Percentiles rank a stretch among this genome's conserved stretches.
Evolutionary conservation across 2,113 vertebrate genomes (phyloP).

Genomic region (Cheilinus undulatus): DNA sequence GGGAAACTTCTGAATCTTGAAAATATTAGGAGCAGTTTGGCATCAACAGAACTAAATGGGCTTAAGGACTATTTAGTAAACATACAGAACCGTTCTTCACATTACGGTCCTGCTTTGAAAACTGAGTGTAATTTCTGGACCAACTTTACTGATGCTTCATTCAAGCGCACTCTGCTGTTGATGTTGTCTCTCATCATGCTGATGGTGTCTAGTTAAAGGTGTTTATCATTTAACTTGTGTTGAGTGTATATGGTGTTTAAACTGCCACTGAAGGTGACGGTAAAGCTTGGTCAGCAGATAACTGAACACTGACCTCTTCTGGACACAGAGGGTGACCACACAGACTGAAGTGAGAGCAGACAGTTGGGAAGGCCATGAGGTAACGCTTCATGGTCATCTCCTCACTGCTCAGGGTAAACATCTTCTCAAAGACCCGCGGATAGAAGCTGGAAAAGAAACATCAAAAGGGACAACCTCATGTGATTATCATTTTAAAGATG

Average conservation of each 20-base stretch:
- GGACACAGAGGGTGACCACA: slow-evolving; percentile 89
- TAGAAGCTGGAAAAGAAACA: slow-evolving; percentile 82
- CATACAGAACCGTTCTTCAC: too few species aligned
- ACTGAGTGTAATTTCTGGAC: too few species aligned
- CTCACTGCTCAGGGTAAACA: slow-evolving; percentile 87
- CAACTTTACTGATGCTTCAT: too few species aligned
- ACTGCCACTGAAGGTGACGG: background rate
- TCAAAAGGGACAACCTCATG: background rate
- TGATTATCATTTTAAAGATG: too few species aligned
- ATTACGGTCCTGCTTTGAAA: too few species aligned
- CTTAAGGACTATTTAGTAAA: too few species aligned
- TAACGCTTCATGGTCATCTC: slow-evolving; percentile 87
- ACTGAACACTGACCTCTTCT: slow-evolving; percentile 90
- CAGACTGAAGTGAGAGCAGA: slow-evolving; percentile 87
- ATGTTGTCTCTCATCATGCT: background rate
- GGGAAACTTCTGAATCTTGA: too few species aligned
- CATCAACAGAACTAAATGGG: too few species aligned
- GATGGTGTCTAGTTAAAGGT: background rate
- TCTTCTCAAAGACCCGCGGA: slow-evolving; percentile 88
- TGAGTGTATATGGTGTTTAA: background rate
- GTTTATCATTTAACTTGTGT: background rate
- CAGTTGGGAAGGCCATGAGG: slow-evolving; percentile 88
- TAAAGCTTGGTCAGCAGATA: background rate
- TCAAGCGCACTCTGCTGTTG: too few species aligned
- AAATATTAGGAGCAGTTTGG: too few species aligned